Evolutionary conservation across 2,888 invertebrate species (phyloP).

Genomic region (Heliconius sara): DNA sequence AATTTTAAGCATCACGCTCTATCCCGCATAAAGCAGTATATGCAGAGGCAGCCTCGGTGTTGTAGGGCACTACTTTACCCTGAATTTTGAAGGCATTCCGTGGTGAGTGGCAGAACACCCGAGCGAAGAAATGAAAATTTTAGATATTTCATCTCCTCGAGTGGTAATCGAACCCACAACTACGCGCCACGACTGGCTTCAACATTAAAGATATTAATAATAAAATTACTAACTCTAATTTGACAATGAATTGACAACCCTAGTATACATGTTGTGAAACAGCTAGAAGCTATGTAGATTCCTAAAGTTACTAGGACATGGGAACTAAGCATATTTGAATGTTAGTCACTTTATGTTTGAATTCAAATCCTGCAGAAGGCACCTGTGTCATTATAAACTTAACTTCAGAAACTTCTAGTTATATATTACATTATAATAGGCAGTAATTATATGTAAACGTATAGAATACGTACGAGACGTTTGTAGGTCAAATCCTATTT

Average conservation of each 20-base stretch:
- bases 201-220: background rate
- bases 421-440: background rate
- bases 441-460: background rate
- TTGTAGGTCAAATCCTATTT: too few species aligned
- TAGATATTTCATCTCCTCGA: too few species aligned
- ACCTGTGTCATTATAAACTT: background rate
- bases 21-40: too few species aligned
- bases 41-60: too few species aligned
- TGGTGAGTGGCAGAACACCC: too few species aligned
- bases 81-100: too few species aligned
- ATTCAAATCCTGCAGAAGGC: background rate
- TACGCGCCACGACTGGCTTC: too few species aligned
- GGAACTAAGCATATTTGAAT: constrained; percentile 22
- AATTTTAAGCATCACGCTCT: too few species aligned
- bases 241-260: background rate
- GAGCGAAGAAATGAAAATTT: too few species aligned
- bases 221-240: background rate
- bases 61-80: too few species aligned
- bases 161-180: too few species aligned
- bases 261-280: constrained; percentile 18
- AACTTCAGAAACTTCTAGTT: background rate
- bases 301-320: constrained; percentile 28
- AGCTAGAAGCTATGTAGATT: constrained; percentile 19
- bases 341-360: background rate
- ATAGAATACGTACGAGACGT: background rate